Base-by-base conservation (phyloP, 2,797 vertebrate species). In the Trachurus trachurus region DNA sequence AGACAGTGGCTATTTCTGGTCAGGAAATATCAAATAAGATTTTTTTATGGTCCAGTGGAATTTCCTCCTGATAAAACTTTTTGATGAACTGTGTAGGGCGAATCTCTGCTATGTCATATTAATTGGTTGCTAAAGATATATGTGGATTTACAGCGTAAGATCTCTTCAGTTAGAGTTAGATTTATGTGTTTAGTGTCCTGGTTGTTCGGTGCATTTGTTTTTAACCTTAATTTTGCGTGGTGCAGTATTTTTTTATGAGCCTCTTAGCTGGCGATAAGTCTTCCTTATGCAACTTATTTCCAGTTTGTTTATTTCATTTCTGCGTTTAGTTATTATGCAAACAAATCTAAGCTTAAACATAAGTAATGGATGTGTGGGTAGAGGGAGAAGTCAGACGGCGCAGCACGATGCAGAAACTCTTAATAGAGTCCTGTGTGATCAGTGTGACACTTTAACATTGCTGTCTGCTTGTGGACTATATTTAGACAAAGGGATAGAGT, bases 401-500 rank as follows among this genome's bases (percentile, higher is more conserved):
- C 57, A 29, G 26, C 63, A 52, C 2, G 7, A 68, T 19, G 64
- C 42, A 77, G 61, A 61, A 42, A 67, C 52, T 73, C 76, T 70
- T 76, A 80, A 83, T 42, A 67, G 64, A 73, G 66, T 81, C 74
- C 73, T 62, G 37, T 77, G 77, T 83, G 87, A 83, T 91, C 80
- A 54, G 58, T 26, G 19, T 74, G 80, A 85, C 84, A 82, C 78
- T 82, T 71, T 61, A 66, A 84, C 75, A 69, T 77, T 66, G 59
- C 75, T 42, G 80, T 87, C 78, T 88, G 61, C 66, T 40, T 47
- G 29, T 34, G n/a, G 34, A 29, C 82, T 88, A 84, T 87, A 78
- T 88, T 85, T 87, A 88, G 86, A 83, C 12, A 4, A 47, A 70
- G 74, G 60, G 76, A 81, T 44, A 87, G 74, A 78, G 81, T 64